These are phyloP conservation scores for Dicranocentrus wangi DNA, from an alignment of 2,888 invertebrate genomes.

Conservation along the genomic window DNA sequence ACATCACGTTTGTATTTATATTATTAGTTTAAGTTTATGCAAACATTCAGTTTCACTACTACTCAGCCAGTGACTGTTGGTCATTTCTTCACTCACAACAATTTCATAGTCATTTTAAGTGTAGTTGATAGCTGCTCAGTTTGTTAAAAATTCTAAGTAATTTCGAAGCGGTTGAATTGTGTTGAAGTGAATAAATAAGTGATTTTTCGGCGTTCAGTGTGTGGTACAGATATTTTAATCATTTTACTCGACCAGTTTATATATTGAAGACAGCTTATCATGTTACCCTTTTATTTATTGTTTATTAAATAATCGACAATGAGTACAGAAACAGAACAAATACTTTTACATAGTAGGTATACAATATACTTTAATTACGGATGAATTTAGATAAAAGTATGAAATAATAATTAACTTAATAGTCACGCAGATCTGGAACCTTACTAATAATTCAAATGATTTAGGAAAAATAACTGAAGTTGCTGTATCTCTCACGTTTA, in stretches of 20 bases:
- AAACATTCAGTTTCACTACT: slow-evolving; percentile 41
- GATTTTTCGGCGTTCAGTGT: not conserved
- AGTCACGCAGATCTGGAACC: slow-evolving; percentile 59
- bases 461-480: not conserved
- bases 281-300: slow-evolving; percentile 43
- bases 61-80: slow-evolving; percentile 58
- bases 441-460: not conserved
- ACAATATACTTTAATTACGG: not conserved
- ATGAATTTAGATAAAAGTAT: not conserved
- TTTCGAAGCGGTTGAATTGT: too few species aligned
- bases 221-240: slow-evolving; percentile 1
- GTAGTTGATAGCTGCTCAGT: slow-evolving; percentile 37
- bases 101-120: slow-evolving; percentile 55
- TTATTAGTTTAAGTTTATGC: slow-evolving; percentile 30
- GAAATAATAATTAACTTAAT: slow-evolving; percentile 6
- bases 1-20: slow-evolving; percentile 28
- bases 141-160: slow-evolving; percentile 10
- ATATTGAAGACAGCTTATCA: slow-evolving; percentile 35
- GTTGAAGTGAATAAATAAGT: not conserved
- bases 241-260: not conserved
- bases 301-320: slow-evolving; percentile 13
- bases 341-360: not conserved
- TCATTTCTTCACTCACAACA: slow-evolving; percentile 52
- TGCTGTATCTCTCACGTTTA: too few species aligned
- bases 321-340: slow-evolving; percentile 17